Evolutionary conservation across 92 coral and sea anemone genomes (phyloP), one percentile per base, ranked within the genome.

Genomic region (Epizoanthus scotinus): DNA sequence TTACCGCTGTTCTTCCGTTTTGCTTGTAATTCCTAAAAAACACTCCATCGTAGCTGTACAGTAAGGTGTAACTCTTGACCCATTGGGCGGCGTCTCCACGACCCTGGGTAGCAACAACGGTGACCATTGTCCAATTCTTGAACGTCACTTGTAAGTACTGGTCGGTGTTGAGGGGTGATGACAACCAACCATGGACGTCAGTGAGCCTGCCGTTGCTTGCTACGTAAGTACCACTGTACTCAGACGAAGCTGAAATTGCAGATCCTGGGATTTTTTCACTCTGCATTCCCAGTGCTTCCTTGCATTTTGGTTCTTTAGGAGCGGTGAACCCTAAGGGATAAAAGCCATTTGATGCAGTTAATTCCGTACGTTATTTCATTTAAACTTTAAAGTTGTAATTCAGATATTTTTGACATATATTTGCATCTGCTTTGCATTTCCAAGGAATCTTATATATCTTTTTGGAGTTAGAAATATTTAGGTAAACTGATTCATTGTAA

Each of bases 1-100:
- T n/a, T n/a, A n/a, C 71, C 71, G 54, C 71, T 67, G 71, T 67
- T 13, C 54, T 67, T 38, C 71, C 71, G 20, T 18, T 67, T 67
- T 67, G 71, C 53, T 73, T 57, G 79, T 73, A 73, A n/a, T 49
- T 63, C n/a, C 31, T 73, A 52, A 73, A 73, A 25, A 57, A 73
- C 42, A 73, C 66, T 57, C 65, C 79, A 29, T 73, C 79, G 36
- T 55, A 73, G 10, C 79, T 73, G 60, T 54, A 73, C 18, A 73
- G 22, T 31, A 73, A 8, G 2, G 64, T 8, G 66, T 25, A 73
- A 19, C 50, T 38, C 38, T 59, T 55, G 15, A 73, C 79, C 79
- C 79, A 73, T 8, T 73, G 79, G 6, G 10, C 53, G 3, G 79
- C 79, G 26, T 73, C 66, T 28, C 79, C 79, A 0, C 79, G 64